Base-by-base conservation (phyloP, 2,797 vertebrate species). In the Etheostoma nigrum region DNA sequence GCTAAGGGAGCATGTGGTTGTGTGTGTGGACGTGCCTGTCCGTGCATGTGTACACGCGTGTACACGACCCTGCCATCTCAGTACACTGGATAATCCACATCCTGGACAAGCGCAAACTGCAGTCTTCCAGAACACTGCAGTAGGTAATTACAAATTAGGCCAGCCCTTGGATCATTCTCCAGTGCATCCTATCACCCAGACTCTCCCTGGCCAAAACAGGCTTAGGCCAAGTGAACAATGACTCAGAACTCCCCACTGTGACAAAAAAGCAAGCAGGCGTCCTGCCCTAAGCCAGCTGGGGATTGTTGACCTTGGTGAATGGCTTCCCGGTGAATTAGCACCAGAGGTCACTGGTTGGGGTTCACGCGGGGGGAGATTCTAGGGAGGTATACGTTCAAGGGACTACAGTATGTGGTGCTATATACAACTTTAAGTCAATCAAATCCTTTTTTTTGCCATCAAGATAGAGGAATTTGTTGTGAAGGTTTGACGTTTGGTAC, bases 101-200 rank as follows among this genome's bases (percentile, higher is more conserved):
- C 88, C 84, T 89, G 86, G 86, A 87, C 86, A 79, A 79, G 76
- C 48, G 33, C 81, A 83, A 92, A 83, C 89, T 63, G 84, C 93
- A 94, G 87, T 95, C 92, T 95, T 94, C 94, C 92, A 93, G 93
- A 94, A 94, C 91, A 93, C 81, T 90, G 93, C 88, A 87, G 91
- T 91, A 91, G 87, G 88, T 95, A 94, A 95, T 95, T 93, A 94
- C 89, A 91, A 93, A 94, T 94, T 93, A 93, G 87, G 85, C 87
- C 90, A 89, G 71, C 55, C 88, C 83, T 89, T 92, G 90, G 90
- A 93, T 91, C 87, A 70, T 88, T 91, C 88, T 90, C 86, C 86
- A 65, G 86, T 75, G 87, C 89, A 86, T 91, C 89, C 88, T 84
- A 89, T 91, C 88, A 82, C 81, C 77, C 79, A 51, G n/a, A 84